A percentile compares a stretch with the other conserved stretches of the same genome.
phyloP scores from a whole-genome alignment of 2,888 invertebrate genomes.

The Volucella inflata region DNA sequence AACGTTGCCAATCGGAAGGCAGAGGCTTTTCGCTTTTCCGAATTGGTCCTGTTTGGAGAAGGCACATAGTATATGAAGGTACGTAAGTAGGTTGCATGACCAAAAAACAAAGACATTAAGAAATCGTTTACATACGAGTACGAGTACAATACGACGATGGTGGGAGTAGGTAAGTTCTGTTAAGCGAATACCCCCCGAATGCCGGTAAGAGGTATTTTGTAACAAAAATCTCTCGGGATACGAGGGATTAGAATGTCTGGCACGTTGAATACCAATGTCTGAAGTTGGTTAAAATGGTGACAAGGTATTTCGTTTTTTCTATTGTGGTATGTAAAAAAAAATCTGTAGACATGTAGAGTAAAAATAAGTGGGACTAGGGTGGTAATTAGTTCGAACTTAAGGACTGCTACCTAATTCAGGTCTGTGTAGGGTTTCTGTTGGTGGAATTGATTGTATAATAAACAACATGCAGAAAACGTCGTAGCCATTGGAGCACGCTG shows the following conservation, averaged over 20 bases:
- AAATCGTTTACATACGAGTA: constrained; percentile 12
- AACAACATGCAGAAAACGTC: too few relatives aligned
- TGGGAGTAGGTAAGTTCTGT: constrained; percentile 1
- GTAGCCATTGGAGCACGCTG: too few relatives aligned
- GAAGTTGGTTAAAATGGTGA: constrained; percentile 22
- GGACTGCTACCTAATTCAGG: too few relatives aligned
- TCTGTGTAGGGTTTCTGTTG: too few relatives aligned
- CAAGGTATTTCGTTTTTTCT: neutral
- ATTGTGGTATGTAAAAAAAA: neutral
- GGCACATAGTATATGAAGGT: neutral
- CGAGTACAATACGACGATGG: too few relatives aligned
- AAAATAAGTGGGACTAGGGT: too few relatives aligned
- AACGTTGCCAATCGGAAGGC: constrained; percentile 28
- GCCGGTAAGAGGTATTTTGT: constrained; percentile 20
- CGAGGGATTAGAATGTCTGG: constrained; percentile 51
- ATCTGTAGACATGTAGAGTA: too few relatives aligned
- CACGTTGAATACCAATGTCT: constrained; percentile 20
- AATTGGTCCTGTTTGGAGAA: constrained; percentile 4
- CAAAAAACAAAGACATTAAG: constrained; percentile 45
- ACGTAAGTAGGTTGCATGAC: neutral
- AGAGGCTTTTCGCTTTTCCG: constrained; percentile 15
- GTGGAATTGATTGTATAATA: too few relatives aligned
- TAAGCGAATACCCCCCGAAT: constrained; percentile 6
- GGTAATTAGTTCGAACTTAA: too few relatives aligned
- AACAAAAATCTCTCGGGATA: constrained; percentile 40